phyloP scores from a whole-genome alignment of 2,888 invertebrate genomes.

The Acheta domesticus region DNA sequence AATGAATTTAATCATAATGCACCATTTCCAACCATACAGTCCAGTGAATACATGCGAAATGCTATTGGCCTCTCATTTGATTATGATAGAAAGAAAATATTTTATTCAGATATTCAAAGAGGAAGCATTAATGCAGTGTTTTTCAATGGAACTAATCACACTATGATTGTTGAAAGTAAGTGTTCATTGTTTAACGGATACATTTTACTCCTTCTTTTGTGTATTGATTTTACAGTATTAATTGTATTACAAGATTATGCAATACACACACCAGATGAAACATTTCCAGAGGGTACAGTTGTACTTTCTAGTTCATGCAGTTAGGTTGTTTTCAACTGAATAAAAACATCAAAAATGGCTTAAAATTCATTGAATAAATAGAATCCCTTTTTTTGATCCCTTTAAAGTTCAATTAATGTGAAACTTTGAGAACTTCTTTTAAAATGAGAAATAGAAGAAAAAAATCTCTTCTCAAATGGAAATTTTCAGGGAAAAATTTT shows the following conservation, averaged over 20 bases:
- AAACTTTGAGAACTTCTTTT: no score
- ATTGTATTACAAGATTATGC: not conserved
- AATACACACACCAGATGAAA: not conserved
- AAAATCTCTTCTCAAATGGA: no score
- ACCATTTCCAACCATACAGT: slow-evolving; percentile 70
- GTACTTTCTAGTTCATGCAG: no score
- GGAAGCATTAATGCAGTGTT: slow-evolving; percentile 77
- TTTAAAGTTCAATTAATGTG: no score
- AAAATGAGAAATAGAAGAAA: no score
- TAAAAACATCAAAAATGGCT: not conserved
- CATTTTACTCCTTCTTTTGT: not conserved
- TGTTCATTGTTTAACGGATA: slow-evolving; percentile 32
- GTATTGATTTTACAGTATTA: not conserved
- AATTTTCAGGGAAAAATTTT: no score
- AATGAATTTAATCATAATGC: slow-evolving; percentile 68
- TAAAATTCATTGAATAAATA: no score
- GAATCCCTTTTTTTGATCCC: no score
- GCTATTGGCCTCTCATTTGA: slow-evolving; percentile 82
- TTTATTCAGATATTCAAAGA: slow-evolving; percentile 86
- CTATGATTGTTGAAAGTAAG: slow-evolving; percentile 65
- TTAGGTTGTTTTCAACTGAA: not conserved
- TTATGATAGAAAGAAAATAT: slow-evolving; percentile 64
- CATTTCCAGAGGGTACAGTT: no score
- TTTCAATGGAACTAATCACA: slow-evolving; percentile 75
- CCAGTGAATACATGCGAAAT: slow-evolving; percentile 72